Conservation (phyloP, 1,140 invertebrate genomes). For the Ylistrum balloti region DNA sequence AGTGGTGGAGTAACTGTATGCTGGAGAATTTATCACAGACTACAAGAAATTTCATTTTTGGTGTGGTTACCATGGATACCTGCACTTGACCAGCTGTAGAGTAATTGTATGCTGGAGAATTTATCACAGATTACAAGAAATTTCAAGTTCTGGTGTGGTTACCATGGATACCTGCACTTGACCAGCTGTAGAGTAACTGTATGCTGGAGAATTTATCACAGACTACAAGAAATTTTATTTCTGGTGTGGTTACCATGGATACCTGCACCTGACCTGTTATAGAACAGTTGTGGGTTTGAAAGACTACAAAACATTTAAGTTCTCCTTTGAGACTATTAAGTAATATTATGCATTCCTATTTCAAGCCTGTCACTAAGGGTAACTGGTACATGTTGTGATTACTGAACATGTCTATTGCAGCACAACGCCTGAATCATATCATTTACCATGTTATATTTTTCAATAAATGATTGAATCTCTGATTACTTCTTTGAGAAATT, state of each 20-base stretch:
- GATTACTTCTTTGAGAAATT: too few species aligned
- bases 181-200: not conserved
- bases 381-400: not conserved
- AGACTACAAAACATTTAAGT: too few species aligned
- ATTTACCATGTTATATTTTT: not conserved
- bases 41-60: too few species aligned
- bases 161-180: not conserved
- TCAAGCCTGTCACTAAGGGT: not conserved
- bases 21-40: too few species aligned
- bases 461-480: not conserved
- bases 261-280: too few species aligned
- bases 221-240: too few species aligned
- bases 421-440: not conserved
- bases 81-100: not conserved
- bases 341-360: not conserved
- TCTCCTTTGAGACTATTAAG: not conserved
- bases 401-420: too few species aligned
- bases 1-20: not conserved
- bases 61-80: too few species aligned
- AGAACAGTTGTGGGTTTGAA: not conserved
- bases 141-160: conserved; percentile 14
- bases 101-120: not conserved
- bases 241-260: too few species aligned
- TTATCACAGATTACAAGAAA: too few species aligned
- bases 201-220: too few species aligned